A percentile compares a stretch with the other conserved stretches of the same genome.
Conservation (phyloP, 2,113 vertebrate species). For the Burhinus oedicnemus region DNA sequence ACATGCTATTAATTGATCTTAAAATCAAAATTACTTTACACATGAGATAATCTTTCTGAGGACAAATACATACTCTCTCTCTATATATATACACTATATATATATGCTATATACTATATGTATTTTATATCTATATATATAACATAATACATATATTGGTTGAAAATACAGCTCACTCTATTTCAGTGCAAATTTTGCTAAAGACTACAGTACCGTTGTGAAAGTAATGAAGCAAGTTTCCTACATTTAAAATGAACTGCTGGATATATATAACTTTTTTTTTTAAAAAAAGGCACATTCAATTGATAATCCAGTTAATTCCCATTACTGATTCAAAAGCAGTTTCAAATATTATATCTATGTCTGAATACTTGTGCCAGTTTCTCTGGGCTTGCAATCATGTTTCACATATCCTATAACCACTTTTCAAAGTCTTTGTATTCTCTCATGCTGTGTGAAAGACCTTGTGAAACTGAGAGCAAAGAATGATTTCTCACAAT, state of each 20-base stretch:
- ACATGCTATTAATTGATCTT: background rate
- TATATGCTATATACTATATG: too few species aligned
- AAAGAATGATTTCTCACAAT: background rate
- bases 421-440: background rate
- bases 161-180: fast-evolving
- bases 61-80: background rate
- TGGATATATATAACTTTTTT: background rate
- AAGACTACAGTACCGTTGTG: background rate
- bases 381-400: background rate
- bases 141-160: background rate
- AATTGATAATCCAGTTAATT: background rate
- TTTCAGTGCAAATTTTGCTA: background rate
- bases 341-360: background rate
- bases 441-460: background rate
- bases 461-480: background rate
- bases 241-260: background rate
- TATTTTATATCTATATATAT: background rate
- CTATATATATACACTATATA: fast-evolving
- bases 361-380: background rate
- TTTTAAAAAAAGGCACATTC: background rate
- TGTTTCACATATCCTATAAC: background rate
- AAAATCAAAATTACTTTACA: background rate
- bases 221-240: background rate
- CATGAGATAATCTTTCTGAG: background rate
- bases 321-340: background rate